Percentiles rank a stretch among this genome's conserved stretches.
phyloP scores from a whole-genome alignment of 2,888 invertebrate genomes.

The Xestia xanthographa region DNA sequence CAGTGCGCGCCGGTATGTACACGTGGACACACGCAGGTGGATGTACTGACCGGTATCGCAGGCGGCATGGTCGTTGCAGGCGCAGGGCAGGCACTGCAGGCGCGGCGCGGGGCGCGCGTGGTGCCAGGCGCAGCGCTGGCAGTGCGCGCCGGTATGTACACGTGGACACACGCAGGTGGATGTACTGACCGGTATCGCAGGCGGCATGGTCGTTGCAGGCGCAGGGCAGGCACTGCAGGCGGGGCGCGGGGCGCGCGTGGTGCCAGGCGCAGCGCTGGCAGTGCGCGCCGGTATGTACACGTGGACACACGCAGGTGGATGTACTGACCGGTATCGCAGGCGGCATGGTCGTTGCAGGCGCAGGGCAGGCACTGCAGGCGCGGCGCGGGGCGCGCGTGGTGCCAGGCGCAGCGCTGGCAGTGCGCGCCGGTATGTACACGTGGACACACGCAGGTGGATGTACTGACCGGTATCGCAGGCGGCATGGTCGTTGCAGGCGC shows the following conservation, averaged over 20 bases:
- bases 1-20: too few species aligned
- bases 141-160: too few species aligned
- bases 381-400: slow-evolving; percentile 90
- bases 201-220: slow-evolving; percentile 96
- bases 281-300: too few species aligned
- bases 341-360: slow-evolving; percentile 96
- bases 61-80: slow-evolving; percentile 96
- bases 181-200: slow-evolving; percentile 92
- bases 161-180: too few species aligned
- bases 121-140: slow-evolving; percentile 47
- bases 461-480: slow-evolving; percentile 92
- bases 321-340: slow-evolving; percentile 92
- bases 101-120: slow-evolving; percentile 90
- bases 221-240: slow-evolving; percentile 94
- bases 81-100: slow-evolving; percentile 94
- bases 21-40: too few species aligned
- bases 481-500: slow-evolving; percentile 97
- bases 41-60: slow-evolving; percentile 92
- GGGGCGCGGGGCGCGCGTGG: slow-evolving; percentile 90
- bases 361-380: slow-evolving; percentile 94
- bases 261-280: slow-evolving; percentile 48
- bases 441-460: not conserved
- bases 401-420: slow-evolving; percentile 39
- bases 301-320: not conserved
- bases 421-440: too few species aligned